Evolutionary conservation across 2,113 vertebrate genomes (phyloP), one percentile per base, ranked within the genome.

Genomic region (Eulemur rufifrons): DNA sequence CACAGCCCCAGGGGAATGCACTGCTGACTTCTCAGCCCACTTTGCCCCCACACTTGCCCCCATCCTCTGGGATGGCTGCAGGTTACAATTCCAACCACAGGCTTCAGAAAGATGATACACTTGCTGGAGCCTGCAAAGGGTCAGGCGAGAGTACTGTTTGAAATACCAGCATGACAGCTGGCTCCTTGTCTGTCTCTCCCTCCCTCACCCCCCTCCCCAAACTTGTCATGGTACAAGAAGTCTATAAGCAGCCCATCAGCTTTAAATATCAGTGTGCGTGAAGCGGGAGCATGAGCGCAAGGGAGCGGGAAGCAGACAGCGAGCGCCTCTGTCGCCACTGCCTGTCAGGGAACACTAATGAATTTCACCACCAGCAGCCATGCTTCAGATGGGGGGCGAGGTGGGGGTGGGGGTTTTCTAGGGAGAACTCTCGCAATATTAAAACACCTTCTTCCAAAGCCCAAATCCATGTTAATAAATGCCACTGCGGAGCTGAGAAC

Each of bases 331-430:
- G 98, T 97, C 92, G 95, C 97, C 96, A 90, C 95, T 96, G 98
- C 98, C 98, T 99, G 99, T 99, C 98, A 99, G 98, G 96, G 88
- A 97, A 96, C 98, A 98, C 98, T 99, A 99, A 99, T 99, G 99
- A 99, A 99, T 98, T 98, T 98, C 98, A 98, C 97, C 98, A 97
- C 94, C 95, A 94, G 97, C 98, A 98, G 97, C 98, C 96, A 97
- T 97, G 97, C 98, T 98, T 98, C 97, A 98, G 98, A 97, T 11
- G 50, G 97, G 98, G 96, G 39, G 21, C 18, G 52, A n/a, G 14
- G 54, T 2, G 59, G 47, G 81, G 15, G 97, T 88, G 89, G 92
- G 92, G 94, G 96, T 95, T 96, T 98, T 98, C 97, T 32, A 96
- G 94, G 94, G 90, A 95, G 96, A 98, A 97, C 89, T 92, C 93